These are phyloP conservation scores for Cetoscarus ocellatus DNA, from an alignment of 2,797 vertebrate species.

Conservation along the genomic window DNA sequence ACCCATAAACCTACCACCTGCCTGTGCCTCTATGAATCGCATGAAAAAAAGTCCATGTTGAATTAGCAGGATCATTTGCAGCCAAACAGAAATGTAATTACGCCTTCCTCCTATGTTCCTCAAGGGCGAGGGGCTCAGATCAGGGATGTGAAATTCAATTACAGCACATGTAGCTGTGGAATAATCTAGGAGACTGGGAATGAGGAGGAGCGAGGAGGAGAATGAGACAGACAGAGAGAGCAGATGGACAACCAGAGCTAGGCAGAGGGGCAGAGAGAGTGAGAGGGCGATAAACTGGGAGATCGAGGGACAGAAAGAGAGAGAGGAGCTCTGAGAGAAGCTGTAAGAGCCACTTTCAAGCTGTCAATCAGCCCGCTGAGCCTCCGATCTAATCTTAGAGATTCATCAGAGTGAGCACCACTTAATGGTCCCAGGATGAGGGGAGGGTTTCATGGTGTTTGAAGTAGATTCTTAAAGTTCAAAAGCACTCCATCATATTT, in stretches of 20 bases:
- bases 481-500: conserved; percentile 12
- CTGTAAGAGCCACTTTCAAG: not conserved
- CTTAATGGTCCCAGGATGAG: conserved; percentile 27
- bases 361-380: conserved; percentile 38
- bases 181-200: conserved; percentile 19
- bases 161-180: conserved; percentile 38
- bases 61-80: conserved; percentile 56
- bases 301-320: conserved; percentile 5
- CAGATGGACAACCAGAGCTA: conserved; percentile 36
- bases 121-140: conserved; percentile 38
- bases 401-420: conserved; percentile 43
- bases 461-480: not conserved
- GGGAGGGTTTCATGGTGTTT: not conserved
- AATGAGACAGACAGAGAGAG: conserved; percentile 3
- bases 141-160: conserved; percentile 55
- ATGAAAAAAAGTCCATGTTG: conserved; percentile 23
- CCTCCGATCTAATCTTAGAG: conserved; percentile 25
- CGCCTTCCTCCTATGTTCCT: conserved; percentile 34
- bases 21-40: conserved; percentile 17
- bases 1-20: conserved; percentile 7
- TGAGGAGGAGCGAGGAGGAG: conserved; percentile 4
- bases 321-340: conserved; percentile 7
- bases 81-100: conserved; percentile 63
- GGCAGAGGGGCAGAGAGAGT: conserved; percentile 23
- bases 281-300: conserved; percentile 23